Conservation (phyloP, 2,113 vertebrate species). For the Nothoprocta perdicaria region DNA sequence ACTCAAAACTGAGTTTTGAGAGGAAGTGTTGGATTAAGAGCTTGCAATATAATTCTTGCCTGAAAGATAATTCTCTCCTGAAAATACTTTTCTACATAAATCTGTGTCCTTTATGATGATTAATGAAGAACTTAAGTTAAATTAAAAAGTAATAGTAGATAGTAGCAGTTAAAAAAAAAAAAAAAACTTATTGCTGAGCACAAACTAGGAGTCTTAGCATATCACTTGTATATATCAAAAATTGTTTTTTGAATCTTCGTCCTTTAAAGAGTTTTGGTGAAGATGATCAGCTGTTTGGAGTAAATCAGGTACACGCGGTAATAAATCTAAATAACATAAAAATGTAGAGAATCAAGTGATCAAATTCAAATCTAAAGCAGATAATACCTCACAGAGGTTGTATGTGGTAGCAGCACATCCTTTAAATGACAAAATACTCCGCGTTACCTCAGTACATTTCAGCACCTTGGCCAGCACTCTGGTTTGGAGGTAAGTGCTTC, state of each 20-base stretch:
- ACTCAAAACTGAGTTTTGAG: not conserved
- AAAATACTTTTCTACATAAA: not conserved
- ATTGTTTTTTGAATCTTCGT: not conserved
- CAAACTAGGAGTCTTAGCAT: not conserved
- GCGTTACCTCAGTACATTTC: not conserved
- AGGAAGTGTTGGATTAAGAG: not conserved
- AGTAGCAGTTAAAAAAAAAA: not conserved
- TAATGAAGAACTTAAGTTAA: not conserved
- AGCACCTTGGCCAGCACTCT: not conserved
- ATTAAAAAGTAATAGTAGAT: not conserved
- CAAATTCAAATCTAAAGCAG: not conserved
- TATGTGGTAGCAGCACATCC: not conserved
- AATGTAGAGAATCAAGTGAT: not conserved
- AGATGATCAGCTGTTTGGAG: not conserved
- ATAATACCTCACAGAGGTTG: not conserved
- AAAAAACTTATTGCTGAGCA: not conserved
- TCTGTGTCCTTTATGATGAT: not conserved
- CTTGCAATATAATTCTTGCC: not conserved
- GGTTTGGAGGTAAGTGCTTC: rapidly evolving
- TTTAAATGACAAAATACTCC: rapidly evolving
- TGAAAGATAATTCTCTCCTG: not conserved
- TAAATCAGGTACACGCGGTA: not conserved
- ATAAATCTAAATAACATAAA: not conserved
- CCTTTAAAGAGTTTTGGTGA: not conserved
- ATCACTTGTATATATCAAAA: not conserved